Evolutionary conservation across 2,797 vertebrate genomes (phyloP).

Genomic region (Limosa lapponica): DNA sequence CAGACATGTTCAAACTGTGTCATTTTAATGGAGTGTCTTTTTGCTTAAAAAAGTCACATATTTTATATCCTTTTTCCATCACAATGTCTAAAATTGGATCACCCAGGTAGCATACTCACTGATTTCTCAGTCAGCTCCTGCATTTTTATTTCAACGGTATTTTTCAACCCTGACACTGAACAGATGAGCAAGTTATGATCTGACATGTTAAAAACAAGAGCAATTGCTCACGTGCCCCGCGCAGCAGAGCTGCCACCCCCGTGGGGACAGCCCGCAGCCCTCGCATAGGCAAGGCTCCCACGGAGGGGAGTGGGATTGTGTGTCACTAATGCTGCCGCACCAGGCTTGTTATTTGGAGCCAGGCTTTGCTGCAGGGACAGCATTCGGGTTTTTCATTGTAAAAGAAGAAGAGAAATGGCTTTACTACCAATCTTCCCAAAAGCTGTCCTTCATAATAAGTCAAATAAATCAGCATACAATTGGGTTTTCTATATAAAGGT

Average conservation of each 20-base stretch:
- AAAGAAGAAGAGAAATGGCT: background rate
- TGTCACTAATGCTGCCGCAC: background rate
- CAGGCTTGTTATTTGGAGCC: accelerated
- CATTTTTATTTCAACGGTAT: background rate
- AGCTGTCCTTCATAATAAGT: background rate
- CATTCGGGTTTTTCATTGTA: background rate
- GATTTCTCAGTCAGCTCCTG: background rate
- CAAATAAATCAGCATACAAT: background rate
- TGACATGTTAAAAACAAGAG: background rate
- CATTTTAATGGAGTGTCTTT: background rate
- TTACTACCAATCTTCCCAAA: background rate
- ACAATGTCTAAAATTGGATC: background rate
- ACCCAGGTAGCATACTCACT: background rate
- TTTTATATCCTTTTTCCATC: constrained; percentile 24
- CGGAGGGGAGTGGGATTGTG: accelerated
- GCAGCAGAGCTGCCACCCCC: background rate
- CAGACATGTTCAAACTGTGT: background rate
- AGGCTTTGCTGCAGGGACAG: background rate
- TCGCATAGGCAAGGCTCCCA: background rate
- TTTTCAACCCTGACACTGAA: background rate
- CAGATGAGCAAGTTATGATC: background rate
- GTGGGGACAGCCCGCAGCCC: background rate
- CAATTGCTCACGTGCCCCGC: background rate
- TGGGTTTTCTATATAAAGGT: background rate
- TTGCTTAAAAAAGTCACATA: background rate